Evolutionary conservation across 2,888 invertebrate genomes (phyloP), one percentile per base, ranked within the genome.

Genomic region (Spialia ferax): DNA sequence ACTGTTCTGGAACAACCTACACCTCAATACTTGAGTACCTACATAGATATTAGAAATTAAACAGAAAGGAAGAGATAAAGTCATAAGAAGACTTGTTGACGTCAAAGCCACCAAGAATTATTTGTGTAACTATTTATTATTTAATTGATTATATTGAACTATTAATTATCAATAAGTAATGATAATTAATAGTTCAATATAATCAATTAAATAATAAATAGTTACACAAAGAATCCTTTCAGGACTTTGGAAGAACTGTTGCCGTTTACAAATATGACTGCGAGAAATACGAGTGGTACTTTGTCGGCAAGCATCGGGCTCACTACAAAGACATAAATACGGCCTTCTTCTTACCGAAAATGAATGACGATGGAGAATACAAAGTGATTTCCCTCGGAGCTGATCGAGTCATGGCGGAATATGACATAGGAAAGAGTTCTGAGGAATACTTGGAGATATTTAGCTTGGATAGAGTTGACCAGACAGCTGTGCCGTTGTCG

Each of bases 381-480:
- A 93, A 94, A 68, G 84, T 96, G 0, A 81, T 95, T 52, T 95
- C 96, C 0, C 78, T 96, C 32, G 95, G 95, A 0, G 83, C 88
- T 50, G 96, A 96, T 78, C 86, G 94, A 45, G 84, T 93, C 38
- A 83, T 96, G 79, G 92, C 95, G 11, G 95, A 95, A 77, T 96
- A 96, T 71, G 94, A 95, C 71, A 80, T 95, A 48, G 87, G 84
- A 0, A 77, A 79, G 22, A 94, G 94, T 85, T 87, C 78, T 3
- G 79, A 86, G 0, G 92, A 90, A 69, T 83, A 79, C 59, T 77
- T 95, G 52, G 85, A 86, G 71, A 77, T 94, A 15, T 66, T 78
- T n/a, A 93, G 94, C 50, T 79, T 94, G 66, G 94, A 95, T 69
- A 85, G 95, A 60, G 92, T 96, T 48, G 96, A 96, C 69, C 96